phyloP scores from a whole-genome alignment of 2,888 invertebrate genomes.

The Chloroclysta siterata region DNA sequence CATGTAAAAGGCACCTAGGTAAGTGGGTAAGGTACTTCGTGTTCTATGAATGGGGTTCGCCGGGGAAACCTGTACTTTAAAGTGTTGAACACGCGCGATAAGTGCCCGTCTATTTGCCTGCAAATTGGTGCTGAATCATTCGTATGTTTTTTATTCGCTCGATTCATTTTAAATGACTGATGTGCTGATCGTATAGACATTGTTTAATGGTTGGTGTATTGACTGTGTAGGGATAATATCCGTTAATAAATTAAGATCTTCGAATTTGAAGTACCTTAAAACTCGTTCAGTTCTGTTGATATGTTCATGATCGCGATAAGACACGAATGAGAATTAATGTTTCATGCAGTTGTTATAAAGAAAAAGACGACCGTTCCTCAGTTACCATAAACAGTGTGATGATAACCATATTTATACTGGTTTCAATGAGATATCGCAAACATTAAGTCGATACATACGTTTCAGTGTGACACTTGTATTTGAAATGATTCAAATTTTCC shows the following conservation, averaged over 20 bases:
- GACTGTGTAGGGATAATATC: not conserved
- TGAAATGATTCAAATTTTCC: conserved; percentile 10
- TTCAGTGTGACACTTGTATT: conserved; percentile 9
- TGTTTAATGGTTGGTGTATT: not conserved
- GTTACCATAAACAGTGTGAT: conserved; percentile 21
- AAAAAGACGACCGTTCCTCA: conserved; percentile 20
- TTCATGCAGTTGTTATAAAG: conserved; percentile 27
- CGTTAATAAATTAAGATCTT: not conserved
- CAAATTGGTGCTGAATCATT: conserved; percentile 16
- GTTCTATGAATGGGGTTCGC: conserved; percentile 20
- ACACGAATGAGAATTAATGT: conserved; percentile 26
- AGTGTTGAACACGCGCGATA: conserved; percentile 18
- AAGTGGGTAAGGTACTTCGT: not conserved
- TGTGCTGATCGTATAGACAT: not conserved
- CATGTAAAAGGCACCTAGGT: not conserved
- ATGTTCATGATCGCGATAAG: conserved; percentile 20
- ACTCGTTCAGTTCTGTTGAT: conserved; percentile 9
- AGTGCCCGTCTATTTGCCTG: conserved; percentile 8
- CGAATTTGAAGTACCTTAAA: conserved; percentile 7
- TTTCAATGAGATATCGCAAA: conserved; percentile 22
- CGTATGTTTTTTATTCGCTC: not conserved
- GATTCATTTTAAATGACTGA: conserved; percentile 1
- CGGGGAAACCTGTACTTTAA: conserved; percentile 17
- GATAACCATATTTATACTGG: conserved; percentile 21
- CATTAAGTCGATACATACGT: conserved; percentile 5